Base-by-base conservation (phyloP, 2,888 invertebrate genomes). In the Pseudoips prasinana region DNA sequence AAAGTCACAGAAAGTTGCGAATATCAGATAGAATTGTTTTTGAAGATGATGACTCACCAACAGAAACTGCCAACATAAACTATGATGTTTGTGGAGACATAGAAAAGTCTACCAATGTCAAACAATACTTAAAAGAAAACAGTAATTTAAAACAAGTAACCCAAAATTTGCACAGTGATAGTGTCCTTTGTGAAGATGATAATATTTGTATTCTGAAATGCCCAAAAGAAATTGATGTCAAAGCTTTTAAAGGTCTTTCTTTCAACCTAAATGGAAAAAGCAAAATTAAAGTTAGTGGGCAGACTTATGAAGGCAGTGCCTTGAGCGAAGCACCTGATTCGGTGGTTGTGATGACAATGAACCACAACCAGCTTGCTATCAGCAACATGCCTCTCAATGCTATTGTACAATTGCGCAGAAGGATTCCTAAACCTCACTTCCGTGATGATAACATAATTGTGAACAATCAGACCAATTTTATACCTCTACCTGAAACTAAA, bases 401-500 rank as follows among this genome's bases (percentile, higher is more conserved):
- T 10, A 46, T 45, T n/a, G 49, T 82, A 1, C 52, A 58, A 39
- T 57, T 83, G 32, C 69, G 57, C 8, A 79, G 75, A 53, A 64
- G 76, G 46, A 71, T 84, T 39, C 84, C 83, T 5, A 83, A 81
- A 51, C 53, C 64, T 10, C 75, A 74, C 46, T 54, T 69, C 19
- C 55, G 51, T 8, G 67, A 76, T 27, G 69, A 75, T 35, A 64
- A 61, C 33, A 36, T 52, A 8, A 61, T 69, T 27, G 40, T 54
- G 0, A 67, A 64, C 32, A 64, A 72, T 57, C 72, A 72, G 37
- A 64, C 54, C 1, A 67, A 66, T 45, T 77, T 75, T 35, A 78
- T 81, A 44, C 77, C 80, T 7, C 46, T 85, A 22, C 85, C 85
- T 1, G 77, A 78, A 20, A 84, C 80, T 5, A 84, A 84, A 55